A percentile compares a stretch with the other conserved stretches of the same genome.
These are phyloP conservation scores for Nannospalax galili DNA, from an alignment of 2,113 vertebrate species.

Conservation along the genomic window DNA sequence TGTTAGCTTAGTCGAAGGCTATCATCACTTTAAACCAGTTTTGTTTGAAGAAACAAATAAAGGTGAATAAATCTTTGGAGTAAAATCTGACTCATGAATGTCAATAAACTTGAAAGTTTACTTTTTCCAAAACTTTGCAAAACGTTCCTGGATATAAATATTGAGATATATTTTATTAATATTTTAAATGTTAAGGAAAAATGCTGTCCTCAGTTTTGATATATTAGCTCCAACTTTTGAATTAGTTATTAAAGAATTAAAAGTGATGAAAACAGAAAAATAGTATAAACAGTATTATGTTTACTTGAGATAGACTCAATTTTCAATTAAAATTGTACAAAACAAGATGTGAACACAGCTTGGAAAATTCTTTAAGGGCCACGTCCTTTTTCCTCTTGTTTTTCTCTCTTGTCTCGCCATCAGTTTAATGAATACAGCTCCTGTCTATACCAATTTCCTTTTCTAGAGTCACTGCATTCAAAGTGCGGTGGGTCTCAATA, in stretches of 20 bases:
- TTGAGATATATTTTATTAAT: not conserved
- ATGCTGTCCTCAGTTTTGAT: not conserved
- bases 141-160: not conserved
- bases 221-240: not conserved
- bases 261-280: not conserved
- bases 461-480: slow-evolving; percentile 78
- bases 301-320: not conserved
- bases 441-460: slow-evolving; percentile 85
- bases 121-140: not conserved
- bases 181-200: not conserved
- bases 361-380: slow-evolving; percentile 11
- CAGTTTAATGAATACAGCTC: slow-evolving; percentile 82
- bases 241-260: not conserved
- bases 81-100: not conserved
- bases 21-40: not conserved
- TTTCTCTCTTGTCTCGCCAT: slow-evolving; percentile 69
- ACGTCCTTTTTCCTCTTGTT: slow-evolving; percentile 26
- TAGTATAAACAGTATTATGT: not conserved
- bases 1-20: not conserved
- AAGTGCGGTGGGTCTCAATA: slow-evolving; percentile 80
- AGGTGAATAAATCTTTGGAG: not conserved
- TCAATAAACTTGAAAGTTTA: not conserved
- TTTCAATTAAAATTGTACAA: not conserved
- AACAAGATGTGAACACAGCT: not conserved
- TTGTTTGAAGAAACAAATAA: not conserved